Evolutionary conservation across 1,140 invertebrate genomes (phyloP), one percentile per base, ranked within the genome.

Genomic region (Drosophila sechellia): DNA sequence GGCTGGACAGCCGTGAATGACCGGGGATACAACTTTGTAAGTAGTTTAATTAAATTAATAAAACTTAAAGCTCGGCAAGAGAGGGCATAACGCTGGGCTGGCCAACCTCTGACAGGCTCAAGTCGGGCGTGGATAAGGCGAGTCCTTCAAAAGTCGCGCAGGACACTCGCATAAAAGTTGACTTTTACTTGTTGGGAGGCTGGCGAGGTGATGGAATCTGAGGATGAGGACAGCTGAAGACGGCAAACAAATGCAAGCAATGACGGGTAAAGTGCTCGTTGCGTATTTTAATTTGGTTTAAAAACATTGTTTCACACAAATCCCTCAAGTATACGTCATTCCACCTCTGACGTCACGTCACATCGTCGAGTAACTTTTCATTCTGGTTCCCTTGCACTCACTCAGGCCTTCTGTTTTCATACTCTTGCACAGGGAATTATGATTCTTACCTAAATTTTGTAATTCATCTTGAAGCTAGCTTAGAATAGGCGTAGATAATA

Each of bases 11-110:
- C 58, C 70, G 78, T 81, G 83, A 78, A 81, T 85, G 80, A 73
- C 56, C 77, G 79, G 53, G 83, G 64, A 63, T 77, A 87, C 79
- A 87, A 87, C 84, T 84, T 87, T 87, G 79, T 87, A 87, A 89
- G 84, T 89, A 87, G 84, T 87, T 87, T 87, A 87, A 87, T 87
- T 90, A 89, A 87, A 87, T 87, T 87, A 89, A 87, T 87, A 87
- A 87, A 87, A 89, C 84, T 89, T 87, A 87, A 87, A 89, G 84
- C 76, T 73, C 54, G 75, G 45, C 55, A 15, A 71, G 61, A 49
- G 73, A 46, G 63, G 49, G 66, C 75, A 54, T 37, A 31, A 39
- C 59, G 34, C 34, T 12, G 72, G 39, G 54, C 37, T 34, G 40
- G 61, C 49, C 20, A 55, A 74, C 50, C 50, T 37, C 58, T 56